Conservation (phyloP, 2,113 vertebrate genomes). For the Caranx ignobilis region DNA sequence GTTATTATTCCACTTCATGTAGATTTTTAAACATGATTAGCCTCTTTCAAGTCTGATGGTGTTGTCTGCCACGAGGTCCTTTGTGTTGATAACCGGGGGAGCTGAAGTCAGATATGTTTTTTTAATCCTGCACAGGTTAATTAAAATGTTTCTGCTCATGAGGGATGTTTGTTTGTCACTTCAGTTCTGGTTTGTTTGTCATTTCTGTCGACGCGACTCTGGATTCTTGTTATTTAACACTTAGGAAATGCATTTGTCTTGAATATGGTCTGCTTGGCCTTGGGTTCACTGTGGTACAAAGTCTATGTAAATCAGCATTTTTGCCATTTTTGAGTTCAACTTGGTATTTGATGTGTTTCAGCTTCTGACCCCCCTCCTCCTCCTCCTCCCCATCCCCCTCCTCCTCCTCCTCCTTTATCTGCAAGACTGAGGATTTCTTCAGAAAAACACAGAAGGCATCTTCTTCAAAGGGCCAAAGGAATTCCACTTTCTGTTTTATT, state of each 20-base stretch:
- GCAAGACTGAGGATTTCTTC: constrained; percentile 37
- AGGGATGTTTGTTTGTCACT: neutral
- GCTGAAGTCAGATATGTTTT: too few species aligned
- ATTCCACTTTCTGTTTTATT: constrained; percentile 41
- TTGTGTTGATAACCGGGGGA: neutral
- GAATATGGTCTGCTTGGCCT: neutral
- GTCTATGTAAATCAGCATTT: constrained; percentile 1
- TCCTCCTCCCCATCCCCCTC: constrained; percentile 4
- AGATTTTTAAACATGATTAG: neutral
- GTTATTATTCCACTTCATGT: neutral
- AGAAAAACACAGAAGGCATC: constrained; percentile 26
- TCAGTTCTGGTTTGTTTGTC: neutral
- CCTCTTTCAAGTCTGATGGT: neutral
- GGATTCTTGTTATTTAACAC: constrained; percentile 5
- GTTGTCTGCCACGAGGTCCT: neutral
- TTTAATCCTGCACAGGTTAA: neutral
- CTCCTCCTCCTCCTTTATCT: constrained; percentile 19
- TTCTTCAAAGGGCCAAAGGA: constrained; percentile 50
- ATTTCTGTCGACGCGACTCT: neutral
- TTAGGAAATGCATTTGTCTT: neutral
- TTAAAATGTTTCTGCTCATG: neutral
- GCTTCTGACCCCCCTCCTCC: constrained; percentile 2
- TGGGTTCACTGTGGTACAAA: neutral
- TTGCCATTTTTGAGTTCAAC: neutral
- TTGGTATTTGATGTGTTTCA: constrained; percentile 8